phyloP scores from a whole-genome alignment of 2,888 invertebrate genomes.

The Brachypalpus laphriformis region DNA sequence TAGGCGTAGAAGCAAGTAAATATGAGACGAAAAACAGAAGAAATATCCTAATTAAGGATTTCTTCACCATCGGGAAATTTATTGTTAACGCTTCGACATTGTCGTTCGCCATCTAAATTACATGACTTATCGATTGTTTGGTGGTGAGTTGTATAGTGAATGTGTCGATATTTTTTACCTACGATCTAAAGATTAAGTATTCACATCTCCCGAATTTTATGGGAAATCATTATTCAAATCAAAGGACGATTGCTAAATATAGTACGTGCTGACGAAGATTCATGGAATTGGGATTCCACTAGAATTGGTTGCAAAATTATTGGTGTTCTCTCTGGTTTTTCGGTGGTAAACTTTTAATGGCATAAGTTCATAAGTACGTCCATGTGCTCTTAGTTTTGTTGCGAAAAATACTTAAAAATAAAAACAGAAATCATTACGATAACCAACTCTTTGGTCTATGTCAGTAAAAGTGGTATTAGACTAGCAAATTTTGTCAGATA shows the following conservation, averaged over 20 bases:
- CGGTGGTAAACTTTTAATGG: background rate
- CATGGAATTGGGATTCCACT: background rate
- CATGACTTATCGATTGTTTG: conserved; percentile 4
- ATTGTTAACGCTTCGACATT: background rate
- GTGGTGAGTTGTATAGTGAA: background rate
- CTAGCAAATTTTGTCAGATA: too few relatives aligned
- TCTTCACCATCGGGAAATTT: background rate
- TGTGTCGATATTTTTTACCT: background rate
- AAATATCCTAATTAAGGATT: background rate
- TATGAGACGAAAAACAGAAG: too few relatives aligned
- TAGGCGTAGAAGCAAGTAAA: too few relatives aligned
- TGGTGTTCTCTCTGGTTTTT: too few relatives aligned
- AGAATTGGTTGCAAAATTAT: background rate
- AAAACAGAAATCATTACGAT: too few relatives aligned
- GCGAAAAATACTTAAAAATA: too few relatives aligned
- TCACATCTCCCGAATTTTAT: background rate
- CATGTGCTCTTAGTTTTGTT: too few relatives aligned
- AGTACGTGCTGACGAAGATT: background rate
- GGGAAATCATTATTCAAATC: background rate
- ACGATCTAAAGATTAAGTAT: background rate
- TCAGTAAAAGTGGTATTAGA: too few relatives aligned
- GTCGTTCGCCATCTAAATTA: background rate
- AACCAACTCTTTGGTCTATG: too few relatives aligned
- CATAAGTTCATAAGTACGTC: background rate
- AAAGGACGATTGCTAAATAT: background rate